These are phyloP conservation scores for Xiphorhynchus erythropygius DNA, from an alignment of 2,797 vertebrate species.

Conservation along the genomic window DNA sequence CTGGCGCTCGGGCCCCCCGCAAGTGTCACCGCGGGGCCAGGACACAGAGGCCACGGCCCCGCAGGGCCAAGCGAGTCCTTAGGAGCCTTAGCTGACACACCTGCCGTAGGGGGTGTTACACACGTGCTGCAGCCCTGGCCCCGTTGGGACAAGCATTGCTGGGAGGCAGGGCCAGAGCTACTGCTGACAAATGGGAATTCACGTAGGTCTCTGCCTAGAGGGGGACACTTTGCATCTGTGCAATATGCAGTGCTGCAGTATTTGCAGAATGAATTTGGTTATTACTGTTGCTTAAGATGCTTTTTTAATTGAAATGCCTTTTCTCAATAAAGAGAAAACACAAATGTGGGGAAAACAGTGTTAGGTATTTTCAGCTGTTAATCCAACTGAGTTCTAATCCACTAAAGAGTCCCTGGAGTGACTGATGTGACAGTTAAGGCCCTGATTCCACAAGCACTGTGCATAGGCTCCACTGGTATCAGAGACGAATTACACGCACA, in stretches of 20 bases:
- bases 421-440: not conserved
- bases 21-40: constrained; percentile 78
- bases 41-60: constrained; percentile 81
- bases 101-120: constrained; percentile 75
- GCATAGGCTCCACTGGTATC: not conserved
- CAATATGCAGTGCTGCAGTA: not conserved
- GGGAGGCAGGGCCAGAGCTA: constrained; percentile 9
- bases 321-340: constrained; percentile 51
- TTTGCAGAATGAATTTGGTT: constrained; percentile 19
- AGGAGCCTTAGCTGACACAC: constrained; percentile 68
- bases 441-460: constrained; percentile 20
- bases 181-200: constrained; percentile 47
- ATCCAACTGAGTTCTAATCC: constrained; percentile 15
- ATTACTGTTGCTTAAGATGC: constrained; percentile 23
- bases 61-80: constrained; percentile 72
- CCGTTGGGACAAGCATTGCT: constrained; percentile 27
- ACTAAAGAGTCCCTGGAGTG: not conserved
- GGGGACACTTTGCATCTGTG: constrained; percentile 12
- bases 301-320: constrained; percentile 35
- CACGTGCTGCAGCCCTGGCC: constrained; percentile 43
- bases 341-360: not conserved
- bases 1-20: constrained; percentile 78
- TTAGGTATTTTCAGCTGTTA: not conserved
- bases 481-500: not conserved
- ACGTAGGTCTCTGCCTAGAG: not conserved